Base-by-base conservation (phyloP, 1,140 invertebrate genomes). In the Sminthurinus signatus region DNA sequence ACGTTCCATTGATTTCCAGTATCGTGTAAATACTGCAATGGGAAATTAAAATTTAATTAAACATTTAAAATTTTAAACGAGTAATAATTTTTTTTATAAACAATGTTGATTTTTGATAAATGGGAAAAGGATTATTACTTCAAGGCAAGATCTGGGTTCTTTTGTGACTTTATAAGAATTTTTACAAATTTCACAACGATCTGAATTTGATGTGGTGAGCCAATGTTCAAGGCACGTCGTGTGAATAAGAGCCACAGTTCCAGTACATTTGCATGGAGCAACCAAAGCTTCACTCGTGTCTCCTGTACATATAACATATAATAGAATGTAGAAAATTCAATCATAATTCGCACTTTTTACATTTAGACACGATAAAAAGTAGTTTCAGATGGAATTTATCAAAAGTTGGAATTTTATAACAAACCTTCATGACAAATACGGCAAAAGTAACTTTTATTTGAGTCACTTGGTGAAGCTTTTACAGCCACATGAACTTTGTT, bases 161-260 rank as follows among this genome's bases (percentile, higher is more conserved):
- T 75, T 77, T 4, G 73, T 64, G 3, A 79, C 75, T 28, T 73
- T 73, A 71, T 78, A 85, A 19, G 73, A 61, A 67, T 77, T 79
- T 64, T 81, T 76, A 73, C 83, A 85, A 50, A 85, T 79, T 73
- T 85, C 83, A 74, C 83, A 85, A 21, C 73, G 73, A 62, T 79
- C 78, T 1, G 75, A 77, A 72, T 82, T 80, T 2, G 81, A 78
- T 1, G 78, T 76, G 17, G 81, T 80, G 1, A 85, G 75, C 83
- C 83, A 85, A 63, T 77, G 78, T 70, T 84, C 82, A 12, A 85
- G 73, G 71, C 83, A 85, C 17, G 73, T 75, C 8, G 75, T 67
- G 65, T 85, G 83, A 2, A 84, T 78, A 25, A 79, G 70, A 2
- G 77, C 80, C 55, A 83, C 76, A 4, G 80, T 77, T 3, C 83